Evolutionary conservation across 2,888 invertebrate genomes (phyloP).

Genomic region (Clusia tigrina): DNA sequence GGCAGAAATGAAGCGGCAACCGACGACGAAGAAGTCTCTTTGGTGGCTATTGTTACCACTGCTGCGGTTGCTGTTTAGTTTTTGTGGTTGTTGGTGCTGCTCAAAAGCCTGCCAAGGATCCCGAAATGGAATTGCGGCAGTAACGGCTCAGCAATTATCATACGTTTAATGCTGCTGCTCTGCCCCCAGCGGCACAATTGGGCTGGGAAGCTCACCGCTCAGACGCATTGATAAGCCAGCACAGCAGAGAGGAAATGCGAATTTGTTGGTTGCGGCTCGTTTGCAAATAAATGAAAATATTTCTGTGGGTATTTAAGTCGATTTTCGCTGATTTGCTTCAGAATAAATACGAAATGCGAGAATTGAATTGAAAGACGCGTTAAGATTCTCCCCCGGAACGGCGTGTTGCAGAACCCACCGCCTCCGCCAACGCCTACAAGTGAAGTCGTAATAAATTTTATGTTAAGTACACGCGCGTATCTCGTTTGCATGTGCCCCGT

Average conservation of each 20-base stretch:
- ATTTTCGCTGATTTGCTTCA: constrained; percentile 2
- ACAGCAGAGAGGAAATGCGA: background rate
- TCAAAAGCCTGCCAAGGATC: constrained; percentile 1
- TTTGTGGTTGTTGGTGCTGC: constrained; percentile 11
- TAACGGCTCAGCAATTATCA: constrained; percentile 24
- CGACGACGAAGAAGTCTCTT: constrained; percentile 30
- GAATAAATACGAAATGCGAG: constrained; percentile 20
- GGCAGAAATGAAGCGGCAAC: constrained; percentile 28
- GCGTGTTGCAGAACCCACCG: constrained; percentile 18
- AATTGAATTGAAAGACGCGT: constrained; percentile 10
- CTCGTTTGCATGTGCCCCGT: background rate
- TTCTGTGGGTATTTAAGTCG: constrained; percentile 11
- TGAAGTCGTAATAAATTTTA: constrained; percentile 41
- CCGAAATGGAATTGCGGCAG: constrained; percentile 13
- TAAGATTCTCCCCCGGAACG: constrained; percentile 24
- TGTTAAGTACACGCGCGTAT: constrained; percentile 32
- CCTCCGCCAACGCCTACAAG: constrained; percentile 27
- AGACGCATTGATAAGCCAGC: background rate
- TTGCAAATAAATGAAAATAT: constrained; percentile 36
- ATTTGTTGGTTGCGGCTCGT: constrained; percentile 27
- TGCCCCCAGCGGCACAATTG: constrained; percentile 39
- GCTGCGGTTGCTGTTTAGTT: constrained; percentile 5
- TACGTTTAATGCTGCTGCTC: no score
- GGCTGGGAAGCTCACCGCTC: constrained; percentile 31
- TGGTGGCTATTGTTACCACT: constrained; percentile 22